Percentiles rank a stretch among this genome's conserved stretches.
phyloP scores from a whole-genome alignment of 1,140 invertebrate species.

The Formica selysi region DNA sequence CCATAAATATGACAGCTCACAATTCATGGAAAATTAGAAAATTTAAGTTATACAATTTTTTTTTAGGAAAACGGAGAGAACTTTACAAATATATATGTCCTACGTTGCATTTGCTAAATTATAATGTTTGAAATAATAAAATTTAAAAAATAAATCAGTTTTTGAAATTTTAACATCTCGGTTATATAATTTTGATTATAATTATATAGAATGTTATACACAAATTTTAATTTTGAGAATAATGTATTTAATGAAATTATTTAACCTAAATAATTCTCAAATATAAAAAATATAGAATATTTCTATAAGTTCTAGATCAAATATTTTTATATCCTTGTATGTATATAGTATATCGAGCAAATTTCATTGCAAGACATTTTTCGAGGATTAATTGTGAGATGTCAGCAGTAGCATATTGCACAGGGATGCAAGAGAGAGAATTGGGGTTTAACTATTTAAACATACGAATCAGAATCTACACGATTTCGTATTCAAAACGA shows the following conservation, averaged over 20 bases:
- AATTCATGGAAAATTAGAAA: not conserved
- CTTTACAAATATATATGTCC: not conserved
- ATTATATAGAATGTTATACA: no score
- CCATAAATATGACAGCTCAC: not conserved
- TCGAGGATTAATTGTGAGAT: not conserved
- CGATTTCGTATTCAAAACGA: conserved; percentile 66
- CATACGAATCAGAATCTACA: conserved; percentile 51
- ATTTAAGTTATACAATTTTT: not conserved
- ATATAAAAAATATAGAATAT: not conserved
- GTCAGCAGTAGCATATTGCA: not conserved
- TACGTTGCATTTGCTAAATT: not conserved
- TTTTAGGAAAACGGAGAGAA: not conserved
- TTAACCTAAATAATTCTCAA: no score
- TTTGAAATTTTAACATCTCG: not conserved
- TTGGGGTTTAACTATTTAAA: conserved; percentile 59
- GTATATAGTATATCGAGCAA: not conserved
- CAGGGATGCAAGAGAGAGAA: not conserved
- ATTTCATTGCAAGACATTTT: not conserved
- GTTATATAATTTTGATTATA: not conserved
- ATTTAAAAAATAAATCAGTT: not conserved
- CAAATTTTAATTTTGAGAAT: not conserved
- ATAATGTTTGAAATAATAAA: not conserved
- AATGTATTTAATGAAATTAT: no score
- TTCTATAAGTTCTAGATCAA: not conserved
- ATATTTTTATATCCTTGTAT: not conserved